These are phyloP conservation scores for Catharus ustulatus DNA, from an alignment of 2,797 vertebrate species.

Conservation along the genomic window DNA sequence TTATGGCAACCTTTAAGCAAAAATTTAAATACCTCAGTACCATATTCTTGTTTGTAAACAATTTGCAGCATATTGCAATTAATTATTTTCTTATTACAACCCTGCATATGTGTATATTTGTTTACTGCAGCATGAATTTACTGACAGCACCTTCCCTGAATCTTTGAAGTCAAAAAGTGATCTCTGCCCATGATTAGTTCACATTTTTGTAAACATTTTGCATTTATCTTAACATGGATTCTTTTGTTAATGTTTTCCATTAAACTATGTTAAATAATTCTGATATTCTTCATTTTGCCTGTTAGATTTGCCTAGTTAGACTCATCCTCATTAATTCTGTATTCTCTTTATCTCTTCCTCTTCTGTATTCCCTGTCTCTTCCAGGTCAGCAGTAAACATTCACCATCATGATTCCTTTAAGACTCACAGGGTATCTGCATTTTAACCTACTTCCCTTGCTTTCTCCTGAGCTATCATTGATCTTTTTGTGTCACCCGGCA, in stretches of 20 bases:
- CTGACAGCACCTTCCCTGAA: neutral
- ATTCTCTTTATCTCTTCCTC: neutral
- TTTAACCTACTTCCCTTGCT: constrained; percentile 32
- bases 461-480: neutral
- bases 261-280: neutral
- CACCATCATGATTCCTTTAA: neutral
- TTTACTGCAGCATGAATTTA: neutral
- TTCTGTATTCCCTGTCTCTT: neutral
- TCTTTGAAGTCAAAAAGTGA: neutral
- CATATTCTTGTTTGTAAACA: neutral
- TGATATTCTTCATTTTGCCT: neutral
- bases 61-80: neutral
- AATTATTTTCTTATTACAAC: neutral
- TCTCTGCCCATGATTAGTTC: neutral
- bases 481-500: neutral
- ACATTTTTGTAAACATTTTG: neutral
- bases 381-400: neutral
- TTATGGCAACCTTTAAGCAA: neutral
- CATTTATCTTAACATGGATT: neutral
- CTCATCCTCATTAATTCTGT: neutral
- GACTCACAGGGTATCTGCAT: neutral
- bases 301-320: neutral
- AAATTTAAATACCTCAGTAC: neutral
- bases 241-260: neutral
- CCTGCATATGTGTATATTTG: neutral